These are phyloP conservation scores for Dysdera silvatica DNA, from an alignment of 1,140 invertebrate genomes.

Conservation along the genomic window DNA sequence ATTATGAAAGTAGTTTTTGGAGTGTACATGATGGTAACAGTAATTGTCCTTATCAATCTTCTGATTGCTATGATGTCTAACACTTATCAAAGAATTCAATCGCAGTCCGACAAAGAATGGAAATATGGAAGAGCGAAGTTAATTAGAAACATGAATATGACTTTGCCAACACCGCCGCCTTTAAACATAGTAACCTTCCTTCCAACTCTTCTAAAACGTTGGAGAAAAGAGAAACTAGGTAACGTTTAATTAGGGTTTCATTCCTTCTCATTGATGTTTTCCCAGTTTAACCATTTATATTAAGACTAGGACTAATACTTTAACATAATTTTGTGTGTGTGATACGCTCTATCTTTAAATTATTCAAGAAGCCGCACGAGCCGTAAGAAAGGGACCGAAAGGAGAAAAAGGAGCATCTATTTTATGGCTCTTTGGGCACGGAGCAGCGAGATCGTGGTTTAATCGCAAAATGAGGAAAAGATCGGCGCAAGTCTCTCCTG, in stretches of 20 bases:
- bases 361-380: conserved; percentile 6
- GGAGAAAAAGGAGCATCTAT: conserved; percentile 22
- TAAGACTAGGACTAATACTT: too few species aligned
- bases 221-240: conserved; percentile 21
- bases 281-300: too few species aligned
- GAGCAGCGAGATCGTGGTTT: conserved; percentile 26
- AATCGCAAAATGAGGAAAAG: conserved; percentile 25
- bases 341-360: too few species aligned
- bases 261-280: too few species aligned
- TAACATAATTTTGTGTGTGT: too few species aligned
- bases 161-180: conserved; percentile 91
- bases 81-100: conserved; percentile 95
- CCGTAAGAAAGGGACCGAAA: conserved; percentile 7
- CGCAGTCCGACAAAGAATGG: conserved; percentile 99
- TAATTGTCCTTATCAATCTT: conserved; percentile 95
- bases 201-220: conserved; percentile 17
- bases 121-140: conserved; percentile 98
- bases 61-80: conserved; percentile 99
- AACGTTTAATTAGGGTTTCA: too few species aligned
- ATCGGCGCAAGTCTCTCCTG: conserved; percentile 22
- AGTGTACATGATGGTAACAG: conserved; percentile 92
- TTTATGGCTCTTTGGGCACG: conserved; percentile 15
- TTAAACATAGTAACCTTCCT: conserved; percentile 68
- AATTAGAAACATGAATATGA: conserved; percentile 97
- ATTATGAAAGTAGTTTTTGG: conserved; percentile 67